Percentiles rank a stretch among this genome's conserved stretches.
These are phyloP conservation scores for Rhorus exstirpatorius DNA, from an alignment of 2,888 invertebrate species.

Conservation along the genomic window DNA sequence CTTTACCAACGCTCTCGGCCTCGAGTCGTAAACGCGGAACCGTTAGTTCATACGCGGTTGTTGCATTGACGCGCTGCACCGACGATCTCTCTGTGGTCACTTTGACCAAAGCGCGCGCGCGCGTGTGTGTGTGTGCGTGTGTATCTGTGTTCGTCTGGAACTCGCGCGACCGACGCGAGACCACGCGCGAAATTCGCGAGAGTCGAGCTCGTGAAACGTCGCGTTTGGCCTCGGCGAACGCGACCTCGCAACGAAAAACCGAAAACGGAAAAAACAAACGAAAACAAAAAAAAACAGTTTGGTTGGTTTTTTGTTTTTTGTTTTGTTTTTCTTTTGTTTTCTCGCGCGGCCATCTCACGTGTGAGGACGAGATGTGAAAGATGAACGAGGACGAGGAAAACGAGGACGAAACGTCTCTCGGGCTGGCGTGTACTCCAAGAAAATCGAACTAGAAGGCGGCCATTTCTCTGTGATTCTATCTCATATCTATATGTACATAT, in stretches of 20 bases:
- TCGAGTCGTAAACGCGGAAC: slow-evolving; percentile 51
- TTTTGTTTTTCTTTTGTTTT: neutral
- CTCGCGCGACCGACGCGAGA: slow-evolving; percentile 42
- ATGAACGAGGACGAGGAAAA: slow-evolving; percentile 53
- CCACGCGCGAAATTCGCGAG: slow-evolving; percentile 29
- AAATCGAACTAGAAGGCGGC: slow-evolving; percentile 49
- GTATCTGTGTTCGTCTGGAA: neutral
- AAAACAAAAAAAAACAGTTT: neutral
- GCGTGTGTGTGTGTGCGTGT: neutral
- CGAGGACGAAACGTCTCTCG: slow-evolving; percentile 48
- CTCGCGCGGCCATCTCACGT: neutral
- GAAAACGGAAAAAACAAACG: neutral
- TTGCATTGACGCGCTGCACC: slow-evolving; percentile 57
- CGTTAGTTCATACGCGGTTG: slow-evolving; percentile 64
- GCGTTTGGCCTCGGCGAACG: slow-evolving; percentile 63
- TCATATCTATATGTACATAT: neutral
- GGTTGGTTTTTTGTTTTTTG: too few species aligned
- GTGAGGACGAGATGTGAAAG: slow-evolving; percentile 12
- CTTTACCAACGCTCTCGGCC: slow-evolving; percentile 52
- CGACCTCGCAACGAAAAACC: slow-evolving; percentile 29
- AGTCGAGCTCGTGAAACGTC: slow-evolving; percentile 30
- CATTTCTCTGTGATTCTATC: slow-evolving; percentile 48
- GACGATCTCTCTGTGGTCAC: neutral
- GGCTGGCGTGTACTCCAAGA: slow-evolving; percentile 4
- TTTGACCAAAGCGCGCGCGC: neutral